Evolutionary conservation across 2,113 vertebrate species (phyloP), one percentile per base, ranked within the genome.

Genomic region (Macquaria ambigua): DNA sequence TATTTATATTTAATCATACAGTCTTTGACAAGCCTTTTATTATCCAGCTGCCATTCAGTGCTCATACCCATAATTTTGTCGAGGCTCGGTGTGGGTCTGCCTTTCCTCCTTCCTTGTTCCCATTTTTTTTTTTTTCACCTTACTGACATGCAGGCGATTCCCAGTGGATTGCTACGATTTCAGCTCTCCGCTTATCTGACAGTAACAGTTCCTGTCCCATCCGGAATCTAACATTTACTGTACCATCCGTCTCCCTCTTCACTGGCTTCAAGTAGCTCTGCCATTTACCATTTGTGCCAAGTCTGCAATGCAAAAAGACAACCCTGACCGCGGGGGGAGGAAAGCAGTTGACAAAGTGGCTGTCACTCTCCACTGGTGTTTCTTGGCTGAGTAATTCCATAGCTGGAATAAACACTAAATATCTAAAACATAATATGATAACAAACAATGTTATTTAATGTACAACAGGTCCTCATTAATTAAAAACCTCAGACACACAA

Each of bases 171-270:
- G 64, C 79, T 39, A 86, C 50, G 31, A 76, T 89, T 83, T 78
- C 74, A 84, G 80, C 83, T 74, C 83, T 52, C n/a, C 2, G 75
- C 93, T 94, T 94, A 94, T 94, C 91, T 91, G 93, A 92, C 92
- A 91, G 90, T 73, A 87, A 52, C 94, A 95, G 93, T 12, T 82
- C 21, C 79, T 85, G 89, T 89, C 88, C 90, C 87, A 56, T 86
- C 88, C 87, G 53, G 73, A 86, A 89, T 89, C 89, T 94, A 89
- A 90, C 89, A 92, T 93, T 91, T 92, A 93, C 90, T 91, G 87
- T 92, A 90, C 86, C 84, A 34, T 79, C 88, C 81, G 21, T 68
- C 89, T 82, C 81, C 66, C 82, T 84, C 82, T 59, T 77, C 79
- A 23, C 86, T 77, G 87, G 84, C 88, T 87, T 84, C 82, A 79